Base-by-base conservation (phyloP, 2,888 invertebrate genomes). In the Ceriagrion tenellum region DNA sequence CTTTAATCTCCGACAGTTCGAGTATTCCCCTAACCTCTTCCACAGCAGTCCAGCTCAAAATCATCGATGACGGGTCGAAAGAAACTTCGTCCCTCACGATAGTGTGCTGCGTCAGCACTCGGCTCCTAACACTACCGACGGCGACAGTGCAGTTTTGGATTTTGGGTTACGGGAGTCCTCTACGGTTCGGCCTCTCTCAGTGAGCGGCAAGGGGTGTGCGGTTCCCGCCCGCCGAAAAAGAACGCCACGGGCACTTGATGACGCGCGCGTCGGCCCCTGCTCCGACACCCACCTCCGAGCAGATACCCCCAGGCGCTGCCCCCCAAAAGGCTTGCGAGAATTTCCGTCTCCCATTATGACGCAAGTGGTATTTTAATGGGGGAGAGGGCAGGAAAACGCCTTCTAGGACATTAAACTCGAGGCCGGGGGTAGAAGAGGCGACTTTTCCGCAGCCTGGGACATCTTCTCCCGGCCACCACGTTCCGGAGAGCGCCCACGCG, bases 361-460 rank as follows among this genome's bases (percentile, higher is more conserved):
- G 81, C 81, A 35, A 81, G 81, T 16, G 81, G 81, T 18, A 81
- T 81, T 81, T 81, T 81, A 81, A 81, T 81, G 35, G 81, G 8
- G 8, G 47, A n/a, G 47, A 16, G 59, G 35, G 13, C 30, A 23
- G 81, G 35, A 81, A n/a, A 81, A 81, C 35, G 81, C 13, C 35
- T 81, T 35, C 35, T 12, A 13, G 81, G 30, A 35, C 81, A 30
- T 81, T 30, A 81, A 81, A 81, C 16, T 81, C 81, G 81, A 16
- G 81, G 30, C 13, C 16, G 30, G 30, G 30, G 35, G n/a, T 6
- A n/a, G n/a, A 26, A 69, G 69, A 23, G 81, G 30, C 13, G 35
- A 26, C 23, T 81, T 26, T 81, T 35, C 81, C 81, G 30, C 81
- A 35, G 69, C 81, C 35, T 18, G 12, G 81, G 18, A 35, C 35